Evolutionary conservation across 64 coral and sea anemone genomes (phyloP), one percentile per base, ranked within the genome.

Genomic region (Montipora foliosa): DNA sequence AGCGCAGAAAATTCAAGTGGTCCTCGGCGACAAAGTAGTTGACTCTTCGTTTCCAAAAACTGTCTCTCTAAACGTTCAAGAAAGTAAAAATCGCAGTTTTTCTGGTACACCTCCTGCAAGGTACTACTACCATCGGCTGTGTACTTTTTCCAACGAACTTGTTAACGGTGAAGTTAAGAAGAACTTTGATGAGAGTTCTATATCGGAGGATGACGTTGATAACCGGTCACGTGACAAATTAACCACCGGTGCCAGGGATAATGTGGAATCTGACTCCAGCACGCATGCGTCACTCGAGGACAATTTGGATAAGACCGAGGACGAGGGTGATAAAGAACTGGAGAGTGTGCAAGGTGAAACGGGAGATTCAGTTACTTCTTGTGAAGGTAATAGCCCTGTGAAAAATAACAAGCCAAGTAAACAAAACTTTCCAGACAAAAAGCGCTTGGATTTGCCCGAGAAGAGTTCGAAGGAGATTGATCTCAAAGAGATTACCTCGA

Each of bases 1-100:
- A 69, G 91, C 70, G 19, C 83, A 93, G 14, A 87, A 75, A 47
- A 93, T 93, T 29, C 95, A 91, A 37, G 92, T 99, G 2, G 97
- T 99, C 0, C 74, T 99, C 9, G 97, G 97, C 3, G 82, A 99
- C 19, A 90, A 88, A 22, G 61, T 99, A 12, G 92, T 99, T 1
- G 97, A 99, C 45, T 94, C 95, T 10, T 94, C 97, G 4, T 96
- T 96, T 69, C 95, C 94, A 47, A 70, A 96, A 44, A 94, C 94
- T 8, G 97, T 96, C 24, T 95, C 91, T 52, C 66, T 99, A 29
- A 96, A 94, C 45, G 97, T 96, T 47, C 97, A 99, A 80, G 89
- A 89, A 44, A 62, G 62, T 1, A 93, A 90, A 53, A 22, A 67
- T 44, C 82, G 78, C 14, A 80, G 77, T 66, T 79, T 57, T 79